Percentiles rank a stretch among this genome's conserved stretches.
Conservation (phyloP, 1,140 invertebrate genomes). For the Micrasema minimum region DNA sequence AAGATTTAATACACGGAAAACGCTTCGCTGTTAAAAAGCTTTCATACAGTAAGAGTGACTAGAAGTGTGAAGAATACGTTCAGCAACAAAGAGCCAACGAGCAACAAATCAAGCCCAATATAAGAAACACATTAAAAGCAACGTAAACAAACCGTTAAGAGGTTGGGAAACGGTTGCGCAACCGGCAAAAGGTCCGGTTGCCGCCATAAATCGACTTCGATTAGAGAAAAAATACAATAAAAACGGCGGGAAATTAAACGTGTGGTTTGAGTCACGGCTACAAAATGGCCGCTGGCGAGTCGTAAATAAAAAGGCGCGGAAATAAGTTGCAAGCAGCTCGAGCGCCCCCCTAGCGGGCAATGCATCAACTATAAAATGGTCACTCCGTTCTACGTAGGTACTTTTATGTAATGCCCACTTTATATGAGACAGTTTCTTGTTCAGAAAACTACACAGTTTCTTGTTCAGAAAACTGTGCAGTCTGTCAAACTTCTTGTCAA, state of each 20-base stretch:
- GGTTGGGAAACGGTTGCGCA: not conserved
- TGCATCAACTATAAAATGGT: constrained; percentile 25
- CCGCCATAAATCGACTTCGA: constrained; percentile 24
- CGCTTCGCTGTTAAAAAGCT: too few relatives aligned
- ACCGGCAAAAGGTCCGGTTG: constrained; percentile 3
- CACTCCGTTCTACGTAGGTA: too few relatives aligned
- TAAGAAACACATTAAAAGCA: not conserved
- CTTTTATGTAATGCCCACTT: too few relatives aligned
- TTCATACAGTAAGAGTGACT: too few relatives aligned
- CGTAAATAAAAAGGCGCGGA: constrained; percentile 28
- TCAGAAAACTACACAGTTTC: too few relatives aligned
- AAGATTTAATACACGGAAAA: too few relatives aligned
- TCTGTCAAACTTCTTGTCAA: too few relatives aligned
- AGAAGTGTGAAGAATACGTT: too few relatives aligned
- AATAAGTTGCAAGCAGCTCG: not conserved
- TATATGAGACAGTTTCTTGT: too few relatives aligned
- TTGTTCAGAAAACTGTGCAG: too few relatives aligned
- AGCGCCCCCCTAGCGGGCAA: constrained; percentile 12
- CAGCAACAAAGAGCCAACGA: constrained; percentile 4
- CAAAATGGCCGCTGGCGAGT: constrained; percentile 27
- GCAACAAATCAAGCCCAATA: too few relatives aligned
- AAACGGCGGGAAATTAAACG: constrained; percentile 30
- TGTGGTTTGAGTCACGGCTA: constrained; percentile 22
- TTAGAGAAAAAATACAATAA: constrained; percentile 30
- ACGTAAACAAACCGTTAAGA: constrained; percentile 19